phyloP scores from a whole-genome alignment of 2,797 vertebrate species.

The Bucorvus abyssinicus region DNA sequence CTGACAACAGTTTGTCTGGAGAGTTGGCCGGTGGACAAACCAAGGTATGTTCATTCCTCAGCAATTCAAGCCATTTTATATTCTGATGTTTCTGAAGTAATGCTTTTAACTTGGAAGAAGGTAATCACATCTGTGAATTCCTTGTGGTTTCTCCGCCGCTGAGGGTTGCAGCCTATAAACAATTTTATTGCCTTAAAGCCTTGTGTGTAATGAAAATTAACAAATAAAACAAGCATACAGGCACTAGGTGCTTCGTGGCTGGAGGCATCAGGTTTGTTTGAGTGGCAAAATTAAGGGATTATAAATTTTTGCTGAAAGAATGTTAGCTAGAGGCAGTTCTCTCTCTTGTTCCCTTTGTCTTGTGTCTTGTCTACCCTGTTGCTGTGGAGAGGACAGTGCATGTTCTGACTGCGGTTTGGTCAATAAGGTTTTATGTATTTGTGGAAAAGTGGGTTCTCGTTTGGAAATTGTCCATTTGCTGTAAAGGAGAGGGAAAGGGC shows the following conservation, averaged over 20 bases:
- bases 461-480: background rate
- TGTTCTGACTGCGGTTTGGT: background rate
- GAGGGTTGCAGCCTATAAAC: background rate
- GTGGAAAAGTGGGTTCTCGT: background rate
- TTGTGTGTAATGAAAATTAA: constrained; percentile 2
- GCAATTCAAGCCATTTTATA: background rate
- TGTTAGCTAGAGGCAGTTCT: background rate
- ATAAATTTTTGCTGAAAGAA: background rate
- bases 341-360: background rate
- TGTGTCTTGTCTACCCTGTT: background rate
- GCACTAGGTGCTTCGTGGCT: background rate
- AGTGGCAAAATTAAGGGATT: background rate
- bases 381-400: background rate
- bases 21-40: constrained; percentile 23
- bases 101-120: constrained; percentile 31
- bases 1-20: constrained; percentile 19
- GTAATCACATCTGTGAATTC: constrained; percentile 26
- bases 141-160: constrained; percentile 25
- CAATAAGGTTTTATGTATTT: background rate
- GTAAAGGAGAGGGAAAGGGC: background rate
- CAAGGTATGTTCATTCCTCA: constrained; percentile 38
- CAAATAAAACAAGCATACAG: background rate
- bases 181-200: background rate
- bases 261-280: background rate
- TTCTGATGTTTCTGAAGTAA: constrained; percentile 26